A percentile compares a stretch with the other conserved stretches of the same genome.
phyloP scores from a whole-genome alignment of 64 coral and sea anemone genomes.

The Dendrophyllia cribrosa region DNA sequence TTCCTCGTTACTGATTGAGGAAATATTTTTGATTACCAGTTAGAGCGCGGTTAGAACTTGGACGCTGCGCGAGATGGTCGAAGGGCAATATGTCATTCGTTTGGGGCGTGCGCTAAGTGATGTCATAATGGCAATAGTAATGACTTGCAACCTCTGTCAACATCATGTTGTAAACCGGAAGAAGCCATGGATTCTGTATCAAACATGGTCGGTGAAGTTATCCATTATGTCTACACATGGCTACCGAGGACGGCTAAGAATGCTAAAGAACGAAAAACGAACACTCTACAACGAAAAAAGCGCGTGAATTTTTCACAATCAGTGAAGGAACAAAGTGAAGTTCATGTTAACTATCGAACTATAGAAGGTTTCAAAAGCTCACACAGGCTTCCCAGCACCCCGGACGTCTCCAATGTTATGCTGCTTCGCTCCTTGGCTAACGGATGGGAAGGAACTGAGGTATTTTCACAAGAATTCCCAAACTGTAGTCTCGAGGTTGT shows the following conservation, averaged over 20 bases:
- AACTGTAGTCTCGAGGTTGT: neutral
- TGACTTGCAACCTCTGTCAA: too few species aligned
- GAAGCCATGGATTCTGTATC: neutral
- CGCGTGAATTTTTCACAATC: constrained; percentile 3
- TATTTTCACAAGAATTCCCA: neutral
- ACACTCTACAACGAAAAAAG: neutral
- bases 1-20: too few species aligned
- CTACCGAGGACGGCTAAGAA: constrained; percentile 9
- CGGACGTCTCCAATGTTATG: neutral
- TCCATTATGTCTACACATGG: constrained; percentile 28
- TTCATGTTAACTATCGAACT: neutral
- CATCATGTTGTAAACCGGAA: too few species aligned
- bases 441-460: neutral
- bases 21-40: too few species aligned
- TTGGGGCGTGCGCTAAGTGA: neutral
- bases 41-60: too few species aligned
- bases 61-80: too few species aligned
- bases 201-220: constrained; percentile 2
- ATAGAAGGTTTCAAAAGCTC: neutral
- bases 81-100: too few species aligned
- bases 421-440: neutral
- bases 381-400: neutral
- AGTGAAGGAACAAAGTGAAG: neutral
- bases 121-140: neutral
- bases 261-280: neutral